Evolutionary conservation across 2,113 vertebrate genomes (phyloP), one percentile per base, ranked within the genome.

Genomic region (Heterotis niloticus): DNA sequence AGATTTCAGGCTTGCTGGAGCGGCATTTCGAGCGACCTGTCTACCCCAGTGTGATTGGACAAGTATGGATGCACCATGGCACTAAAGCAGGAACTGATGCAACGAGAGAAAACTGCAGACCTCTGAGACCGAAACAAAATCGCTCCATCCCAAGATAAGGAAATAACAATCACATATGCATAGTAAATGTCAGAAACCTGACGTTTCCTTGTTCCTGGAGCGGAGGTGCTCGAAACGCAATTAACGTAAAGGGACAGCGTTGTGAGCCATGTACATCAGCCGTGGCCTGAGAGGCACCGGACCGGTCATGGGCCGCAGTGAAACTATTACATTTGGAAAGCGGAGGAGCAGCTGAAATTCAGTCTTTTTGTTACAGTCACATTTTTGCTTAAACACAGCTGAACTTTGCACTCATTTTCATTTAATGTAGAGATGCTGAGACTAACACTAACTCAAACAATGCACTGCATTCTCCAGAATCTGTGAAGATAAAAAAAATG

Each of bases 391-490:
- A 72, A 72, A n/a, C 20, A n/a, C 1, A 66, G 23, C 1, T 66
- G 10, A 20, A 66, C 12, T 12, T 5, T 72, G 44, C 29, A 5
- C 18, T 20, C 68, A 70, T 70, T 18, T 20, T 44, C 20, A 70
- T 16, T 17, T 70, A 20, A 70, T 12, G 17, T 34, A 10, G 5
- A 70, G 68, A n/a, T n/a, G n/a, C n/a, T n/a, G n/a, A n/a, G n/a
- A n/a, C n/a, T 44, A 7, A 44, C 34, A 44, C 34, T 44, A 44
- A 44, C 3, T 44, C 73, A 28, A 72, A 82, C 92, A 93, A 92
- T 91, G 91, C 92, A 93, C 91, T 87, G 88, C 83, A 83, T 82
- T 85, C 34, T 44, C 34, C 2, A 7, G 2, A 44, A 44, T 44
- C 34, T 44, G 34, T 44, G 7, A 7, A 44, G 7, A 44, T 44